Conservation (phyloP, 2,888 invertebrate genomes). For the Chymomyza caudatula region DNA sequence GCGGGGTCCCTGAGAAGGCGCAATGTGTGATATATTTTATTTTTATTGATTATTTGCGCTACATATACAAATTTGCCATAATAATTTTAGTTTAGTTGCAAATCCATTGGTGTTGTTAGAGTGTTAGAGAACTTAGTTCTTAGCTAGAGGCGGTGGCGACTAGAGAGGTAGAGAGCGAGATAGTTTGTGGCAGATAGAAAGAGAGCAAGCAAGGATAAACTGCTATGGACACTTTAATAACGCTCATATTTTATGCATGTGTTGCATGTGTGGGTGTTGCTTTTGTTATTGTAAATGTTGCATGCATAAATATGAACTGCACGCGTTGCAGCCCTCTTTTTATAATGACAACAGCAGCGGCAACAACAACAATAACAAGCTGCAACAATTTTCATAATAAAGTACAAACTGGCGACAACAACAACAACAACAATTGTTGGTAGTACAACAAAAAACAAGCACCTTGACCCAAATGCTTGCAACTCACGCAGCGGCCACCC, state of each 20-base stretch:
- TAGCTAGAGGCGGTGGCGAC: constrained; percentile 24
- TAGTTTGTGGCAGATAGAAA: background rate
- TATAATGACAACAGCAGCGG: constrained; percentile 49
- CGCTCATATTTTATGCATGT: constrained; percentile 63
- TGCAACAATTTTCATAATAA: constrained; percentile 66
- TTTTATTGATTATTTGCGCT: constrained; percentile 66
- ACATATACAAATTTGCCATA: constrained; percentile 59
- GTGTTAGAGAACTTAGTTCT: constrained; percentile 13
- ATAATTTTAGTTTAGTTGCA: constrained; percentile 41
- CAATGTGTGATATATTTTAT: constrained; percentile 69
- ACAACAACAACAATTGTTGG: constrained; percentile 22
- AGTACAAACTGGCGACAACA: constrained; percentile 43
- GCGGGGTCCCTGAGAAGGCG: background rate
- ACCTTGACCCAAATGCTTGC: constrained; percentile 66
- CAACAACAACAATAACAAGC: constrained; percentile 5
- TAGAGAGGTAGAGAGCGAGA: too few species aligned
- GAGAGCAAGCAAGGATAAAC: constrained; percentile 41
- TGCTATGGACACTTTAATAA: constrained; percentile 68
- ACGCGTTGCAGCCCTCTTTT: constrained; percentile 24
- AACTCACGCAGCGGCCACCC: constrained; percentile 30
- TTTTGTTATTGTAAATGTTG: constrained; percentile 6
- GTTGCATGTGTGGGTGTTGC: constrained; percentile 7
- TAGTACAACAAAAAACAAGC: constrained; percentile 41
- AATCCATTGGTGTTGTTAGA: constrained; percentile 8
- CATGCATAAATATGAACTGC: constrained; percentile 18